These are phyloP conservation scores for Solenopsis invicta DNA, from an alignment of 1,140 invertebrate species.

Conservation along the genomic window DNA sequence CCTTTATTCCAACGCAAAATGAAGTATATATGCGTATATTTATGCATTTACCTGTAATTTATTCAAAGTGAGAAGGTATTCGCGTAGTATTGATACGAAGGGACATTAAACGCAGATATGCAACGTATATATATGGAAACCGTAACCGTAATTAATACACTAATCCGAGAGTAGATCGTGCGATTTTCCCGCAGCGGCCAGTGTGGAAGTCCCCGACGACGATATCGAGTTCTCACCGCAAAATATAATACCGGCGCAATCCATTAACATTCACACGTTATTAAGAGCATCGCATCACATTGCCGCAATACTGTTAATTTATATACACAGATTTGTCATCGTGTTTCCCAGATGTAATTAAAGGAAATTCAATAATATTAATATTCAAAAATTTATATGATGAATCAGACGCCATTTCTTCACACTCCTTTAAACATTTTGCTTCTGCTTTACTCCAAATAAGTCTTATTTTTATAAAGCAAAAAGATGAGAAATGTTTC, in stretches of 20 bases:
- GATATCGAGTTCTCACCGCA: conserved; percentile 51
- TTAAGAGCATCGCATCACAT: conserved; percentile 47
- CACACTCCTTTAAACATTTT: not conserved
- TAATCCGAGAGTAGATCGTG: conserved; percentile 59
- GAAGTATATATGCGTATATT: not conserved
- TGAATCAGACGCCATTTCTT: not conserved
- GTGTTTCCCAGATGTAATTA: not conserved
- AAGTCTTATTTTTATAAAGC: not conserved
- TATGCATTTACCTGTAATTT: conserved; percentile 4
- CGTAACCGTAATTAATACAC: conserved; percentile 63
- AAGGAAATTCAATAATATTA: conserved; percentile 35
- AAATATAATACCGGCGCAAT: conserved; percentile 47
- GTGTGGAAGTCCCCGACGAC: conserved; percentile 43
- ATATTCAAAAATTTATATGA: not conserved
- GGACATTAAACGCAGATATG: conserved; percentile 34
- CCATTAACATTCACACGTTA: conserved; percentile 57
- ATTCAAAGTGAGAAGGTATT: conserved; percentile 18
- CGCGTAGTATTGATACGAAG: conserved; percentile 32
- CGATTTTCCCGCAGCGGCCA: conserved; percentile 50
- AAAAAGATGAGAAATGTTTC: not conserved
- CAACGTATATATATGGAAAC: conserved; percentile 29
- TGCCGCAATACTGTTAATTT: conserved; percentile 3
- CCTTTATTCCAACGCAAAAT: not conserved
- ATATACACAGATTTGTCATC: conserved; percentile 18
- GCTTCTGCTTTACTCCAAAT: not conserved